A percentile compares a stretch with the other conserved stretches of the same genome.
Conservation (phyloP, 2,797 vertebrate species). For the Pseudopleuronectes americanus region DNA sequence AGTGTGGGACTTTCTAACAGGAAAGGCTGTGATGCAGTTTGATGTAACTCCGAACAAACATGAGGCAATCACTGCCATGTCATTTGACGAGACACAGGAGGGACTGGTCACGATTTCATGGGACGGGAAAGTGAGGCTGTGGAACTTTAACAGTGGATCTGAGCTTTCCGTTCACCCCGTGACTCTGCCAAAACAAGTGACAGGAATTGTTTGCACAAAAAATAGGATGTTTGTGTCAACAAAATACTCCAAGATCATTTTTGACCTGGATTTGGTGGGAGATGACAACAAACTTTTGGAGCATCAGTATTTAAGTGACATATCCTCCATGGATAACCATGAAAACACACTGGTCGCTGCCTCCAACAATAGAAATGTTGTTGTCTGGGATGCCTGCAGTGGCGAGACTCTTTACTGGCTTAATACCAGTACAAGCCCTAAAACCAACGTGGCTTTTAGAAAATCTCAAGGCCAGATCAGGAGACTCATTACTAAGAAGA, state of each 20-base stretch:
- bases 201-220: neutral
- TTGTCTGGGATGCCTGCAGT: slow-evolving; percentile 2
- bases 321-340: slow-evolving; percentile 13
- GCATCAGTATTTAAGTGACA: slow-evolving; percentile 4
- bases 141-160: slow-evolving; percentile 36
- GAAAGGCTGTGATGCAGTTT: slow-evolving; percentile 13
- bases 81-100: slow-evolving; percentile 7
- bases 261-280: neutral
- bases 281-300: neutral
- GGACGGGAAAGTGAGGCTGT: slow-evolving; percentile 22
- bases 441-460: neutral
- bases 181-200: neutral
- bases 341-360: neutral
- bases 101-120: slow-evolving; percentile 21
- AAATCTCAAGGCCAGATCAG: neutral
- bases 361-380: slow-evolving; percentile 16
- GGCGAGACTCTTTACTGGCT: neutral
- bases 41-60: neutral
- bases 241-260: slow-evolving; percentile 6
- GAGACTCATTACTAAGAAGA: neutral
- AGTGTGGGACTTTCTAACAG: slow-evolving; percentile 30
- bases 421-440: neutral
- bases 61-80: neutral
- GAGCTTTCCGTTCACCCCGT: neutral
- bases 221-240: slow-evolving; percentile 16